These are phyloP conservation scores for Neosalanx taihuensis DNA, from an alignment of 2,797 vertebrate species.

Conservation along the genomic window DNA sequence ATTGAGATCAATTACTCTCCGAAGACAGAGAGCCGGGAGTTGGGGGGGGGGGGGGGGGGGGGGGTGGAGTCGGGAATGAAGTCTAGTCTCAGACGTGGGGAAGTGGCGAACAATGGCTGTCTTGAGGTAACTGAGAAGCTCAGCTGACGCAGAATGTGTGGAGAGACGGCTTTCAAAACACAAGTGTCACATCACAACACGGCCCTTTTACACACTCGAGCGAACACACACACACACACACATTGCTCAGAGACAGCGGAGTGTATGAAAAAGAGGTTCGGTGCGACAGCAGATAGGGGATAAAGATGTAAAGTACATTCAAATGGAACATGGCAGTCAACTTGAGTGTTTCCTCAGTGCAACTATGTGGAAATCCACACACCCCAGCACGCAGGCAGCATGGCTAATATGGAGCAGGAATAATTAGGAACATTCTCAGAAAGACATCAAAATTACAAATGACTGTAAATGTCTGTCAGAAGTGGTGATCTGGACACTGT, in stretches of 20 bases:
- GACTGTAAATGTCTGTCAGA: too few species aligned
- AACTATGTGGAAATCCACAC: background rate
- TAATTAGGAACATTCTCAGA: too few species aligned
- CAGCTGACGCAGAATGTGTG: slow-evolving; percentile 40
- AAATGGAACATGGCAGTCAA: slow-evolving; percentile 18
- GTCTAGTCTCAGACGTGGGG: slow-evolving; percentile 18
- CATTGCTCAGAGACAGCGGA: background rate
- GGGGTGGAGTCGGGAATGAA: slow-evolving; percentile 39
- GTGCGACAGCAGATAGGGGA: slow-evolving; percentile 18
- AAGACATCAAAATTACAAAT: too few species aligned
- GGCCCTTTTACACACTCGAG: slow-evolving; percentile 1
- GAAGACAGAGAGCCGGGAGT: slow-evolving; percentile 63
- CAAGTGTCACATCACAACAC: slow-evolving; percentile 51
- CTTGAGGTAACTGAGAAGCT: slow-evolving; percentile 36
- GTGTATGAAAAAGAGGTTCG: background rate
- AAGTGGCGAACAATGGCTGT: slow-evolving; percentile 36
- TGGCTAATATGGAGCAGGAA: too few species aligned
- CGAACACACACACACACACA: slow-evolving; percentile 18
- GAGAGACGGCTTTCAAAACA: slow-evolving; percentile 56
- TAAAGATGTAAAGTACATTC: slow-evolving; percentile 38
- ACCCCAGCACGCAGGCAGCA: background rate
- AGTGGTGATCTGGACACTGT: too few species aligned
- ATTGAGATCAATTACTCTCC: slow-evolving; percentile 89
- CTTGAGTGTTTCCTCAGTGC: background rate
- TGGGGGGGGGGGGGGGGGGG: slow-evolving; percentile 18